Conservation (phyloP, 2,113 vertebrate genomes). For the Apodemus sylvaticus region DNA sequence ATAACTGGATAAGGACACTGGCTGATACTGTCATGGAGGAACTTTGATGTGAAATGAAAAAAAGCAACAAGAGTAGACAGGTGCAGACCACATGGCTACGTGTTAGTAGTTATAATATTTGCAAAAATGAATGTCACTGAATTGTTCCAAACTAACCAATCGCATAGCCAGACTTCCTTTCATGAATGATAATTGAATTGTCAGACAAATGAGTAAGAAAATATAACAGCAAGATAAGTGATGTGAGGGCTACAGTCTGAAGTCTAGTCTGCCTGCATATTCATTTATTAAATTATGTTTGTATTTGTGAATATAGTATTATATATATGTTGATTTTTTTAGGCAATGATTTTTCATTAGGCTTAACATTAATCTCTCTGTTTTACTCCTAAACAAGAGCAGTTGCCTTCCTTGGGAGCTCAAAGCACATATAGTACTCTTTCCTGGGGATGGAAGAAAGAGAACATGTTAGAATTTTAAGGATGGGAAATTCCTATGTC, state of each 20-base stretch:
- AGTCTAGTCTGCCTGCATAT: neutral
- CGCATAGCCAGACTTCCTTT: neutral
- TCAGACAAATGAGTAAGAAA: neutral
- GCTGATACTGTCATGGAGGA: neutral
- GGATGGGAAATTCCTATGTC: neutral
- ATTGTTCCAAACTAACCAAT: neutral
- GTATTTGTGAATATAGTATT: neutral
- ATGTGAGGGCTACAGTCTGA: neutral
- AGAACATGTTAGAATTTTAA: neutral
- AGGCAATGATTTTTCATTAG: neutral
- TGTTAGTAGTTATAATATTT: neutral
- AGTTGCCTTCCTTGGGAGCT: neutral
- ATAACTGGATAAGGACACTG: neutral
- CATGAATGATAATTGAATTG: neutral
- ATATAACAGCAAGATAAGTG: neutral
- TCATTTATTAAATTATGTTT: neutral
- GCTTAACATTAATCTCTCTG: neutral
- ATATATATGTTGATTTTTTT: neutral
- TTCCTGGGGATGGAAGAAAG: neutral
- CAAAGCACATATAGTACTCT: rapidly evolving
- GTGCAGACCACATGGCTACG: neutral
- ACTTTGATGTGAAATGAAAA: neutral
- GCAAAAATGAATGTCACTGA: neutral
- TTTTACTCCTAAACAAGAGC: neutral
- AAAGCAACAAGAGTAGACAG: neutral